Base-by-base conservation (phyloP, 1,140 invertebrate species). In the Drosophila ercepeae region DNA sequence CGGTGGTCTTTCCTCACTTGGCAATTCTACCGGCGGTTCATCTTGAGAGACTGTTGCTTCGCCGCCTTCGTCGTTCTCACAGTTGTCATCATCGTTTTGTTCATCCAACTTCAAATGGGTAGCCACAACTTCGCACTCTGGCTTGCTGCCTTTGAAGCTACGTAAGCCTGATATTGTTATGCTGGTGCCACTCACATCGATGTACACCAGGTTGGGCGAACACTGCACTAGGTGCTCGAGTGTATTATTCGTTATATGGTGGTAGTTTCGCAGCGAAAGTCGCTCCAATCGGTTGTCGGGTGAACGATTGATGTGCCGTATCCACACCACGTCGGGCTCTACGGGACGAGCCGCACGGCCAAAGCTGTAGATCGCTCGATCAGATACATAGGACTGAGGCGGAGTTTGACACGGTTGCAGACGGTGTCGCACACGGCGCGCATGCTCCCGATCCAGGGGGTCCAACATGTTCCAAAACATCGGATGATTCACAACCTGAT, bases 151-250 rank as follows among this genome's bases (percentile, higher is more conserved):
- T 59, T 92, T 92, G 49, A 95, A 95, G 1, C 84, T 90, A n/a
- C 92, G 90, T 0, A 94, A 90, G 1, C 93, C 94, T 1, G 90
- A 72, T 5, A 76, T 70, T 0, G 94, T 94, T 0, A 95, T 93
- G 16, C 92, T 91, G 0, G 94, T 95, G 1, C 93, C 93, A 2
- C 92, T 93, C 11, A 95, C 92, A 88, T 95, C 94, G 1, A 96
- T 82, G 42, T 92, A 92, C 13, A 92, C 84, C 1, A 96, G 82
- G 61, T 92, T 90, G 0, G 94, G 93, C 1, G 94, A 94, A 25
- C 94, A 93, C 5, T 92, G 92, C 0, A 92, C 92, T 52, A 95
- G 90, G 77, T 95, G 94, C 13, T 92, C 71, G 8, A 96, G 75
- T 64, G 93, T 94, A n/a, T 92, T 89, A 78, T 95, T 93, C 1